Evolutionary conservation across 2,797 vertebrate genomes (phyloP).

Genomic region (Oceanodroma leucorhoa): DNA sequence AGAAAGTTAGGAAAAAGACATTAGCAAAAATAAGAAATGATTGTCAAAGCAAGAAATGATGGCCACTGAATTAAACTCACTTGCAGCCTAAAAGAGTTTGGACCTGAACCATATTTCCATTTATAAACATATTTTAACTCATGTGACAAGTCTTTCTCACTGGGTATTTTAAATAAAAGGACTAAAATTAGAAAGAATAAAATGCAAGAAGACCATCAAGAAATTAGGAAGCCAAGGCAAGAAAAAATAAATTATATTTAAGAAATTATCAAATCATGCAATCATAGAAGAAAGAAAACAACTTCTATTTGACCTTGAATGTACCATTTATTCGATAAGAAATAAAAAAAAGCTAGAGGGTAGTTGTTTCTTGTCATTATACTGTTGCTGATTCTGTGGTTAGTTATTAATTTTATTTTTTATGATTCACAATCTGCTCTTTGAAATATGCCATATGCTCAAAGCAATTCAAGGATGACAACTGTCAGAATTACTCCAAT

Average conservation of each 20-base stretch:
- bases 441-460: slow-evolving; percentile 95
- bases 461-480: slow-evolving; percentile 91
- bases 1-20: neutral
- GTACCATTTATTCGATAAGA: slow-evolving; percentile 75
- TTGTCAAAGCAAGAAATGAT: slow-evolving; percentile 10
- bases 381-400: slow-evolving; percentile 85
- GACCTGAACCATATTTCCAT: neutral
- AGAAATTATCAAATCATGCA: slow-evolving; percentile 68
- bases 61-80: neutral
- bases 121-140: slow-evolving; percentile 5
- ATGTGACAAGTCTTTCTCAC: neutral
- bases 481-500: slow-evolving; percentile 91
- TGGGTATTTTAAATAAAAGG: slow-evolving; percentile 27
- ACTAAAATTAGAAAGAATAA: neutral
- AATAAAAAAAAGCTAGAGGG: slow-evolving; percentile 78
- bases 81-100: neutral
- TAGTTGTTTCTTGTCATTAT: slow-evolving; percentile 86
- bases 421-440: slow-evolving; percentile 93
- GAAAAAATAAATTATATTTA: slow-evolving; percentile 3
- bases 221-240: neutral
- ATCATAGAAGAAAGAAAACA: slow-evolving; percentile 72
- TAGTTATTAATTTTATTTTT: slow-evolving; percentile 95
- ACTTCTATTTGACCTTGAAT: slow-evolving; percentile 84
- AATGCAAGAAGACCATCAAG: neutral
- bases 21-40: neutral